phyloP scores from a whole-genome alignment of 1,140 invertebrate genomes.

The Pachypsylla venusta region DNA sequence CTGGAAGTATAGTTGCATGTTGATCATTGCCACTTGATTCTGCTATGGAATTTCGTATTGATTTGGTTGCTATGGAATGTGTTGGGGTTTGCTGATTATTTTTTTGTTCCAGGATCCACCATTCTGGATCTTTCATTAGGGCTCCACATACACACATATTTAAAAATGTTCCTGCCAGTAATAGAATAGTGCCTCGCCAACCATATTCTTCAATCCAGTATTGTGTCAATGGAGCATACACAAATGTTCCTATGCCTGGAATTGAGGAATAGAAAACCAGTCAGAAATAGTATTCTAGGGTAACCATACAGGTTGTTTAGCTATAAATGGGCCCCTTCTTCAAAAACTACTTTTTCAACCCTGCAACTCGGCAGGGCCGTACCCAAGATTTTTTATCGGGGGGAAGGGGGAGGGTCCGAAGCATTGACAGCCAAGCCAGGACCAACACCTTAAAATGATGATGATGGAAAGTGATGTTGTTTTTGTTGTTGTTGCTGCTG shows the following conservation, averaged over 20 bases:
- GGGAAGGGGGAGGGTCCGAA: too few relatives aligned
- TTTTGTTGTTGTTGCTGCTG: too few relatives aligned
- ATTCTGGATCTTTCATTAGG: constrained; percentile 64
- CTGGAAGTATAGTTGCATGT: not conserved
- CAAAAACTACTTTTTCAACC: not conserved
- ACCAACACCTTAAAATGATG: too few relatives aligned
- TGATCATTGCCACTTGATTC: not conserved
- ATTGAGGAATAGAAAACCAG: not conserved
- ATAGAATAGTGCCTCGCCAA: constrained; percentile 68
- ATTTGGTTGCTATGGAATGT: constrained; percentile 7
- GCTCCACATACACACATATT: constrained; percentile 77
- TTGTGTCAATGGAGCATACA: constrained; percentile 76
- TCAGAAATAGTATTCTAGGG: not conserved
- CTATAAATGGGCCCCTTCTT: too few relatives aligned
- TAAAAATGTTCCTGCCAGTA: constrained; percentile 67
- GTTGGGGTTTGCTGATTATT: constrained; percentile 30
- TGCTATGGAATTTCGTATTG: constrained; percentile 13
- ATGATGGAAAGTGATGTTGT: too few relatives aligned
- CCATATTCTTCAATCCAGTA: constrained; percentile 59
- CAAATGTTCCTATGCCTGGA: constrained; percentile 52
- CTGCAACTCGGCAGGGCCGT: too few relatives aligned
- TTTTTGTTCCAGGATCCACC: constrained; percentile 48
- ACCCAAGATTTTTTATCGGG: too few relatives aligned
- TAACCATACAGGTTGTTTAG: too few relatives aligned
- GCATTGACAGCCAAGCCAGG: too few relatives aligned